Evolutionary conservation across 1,140 invertebrate genomes (phyloP).

Genomic region (Drosophila mauritiana): DNA sequence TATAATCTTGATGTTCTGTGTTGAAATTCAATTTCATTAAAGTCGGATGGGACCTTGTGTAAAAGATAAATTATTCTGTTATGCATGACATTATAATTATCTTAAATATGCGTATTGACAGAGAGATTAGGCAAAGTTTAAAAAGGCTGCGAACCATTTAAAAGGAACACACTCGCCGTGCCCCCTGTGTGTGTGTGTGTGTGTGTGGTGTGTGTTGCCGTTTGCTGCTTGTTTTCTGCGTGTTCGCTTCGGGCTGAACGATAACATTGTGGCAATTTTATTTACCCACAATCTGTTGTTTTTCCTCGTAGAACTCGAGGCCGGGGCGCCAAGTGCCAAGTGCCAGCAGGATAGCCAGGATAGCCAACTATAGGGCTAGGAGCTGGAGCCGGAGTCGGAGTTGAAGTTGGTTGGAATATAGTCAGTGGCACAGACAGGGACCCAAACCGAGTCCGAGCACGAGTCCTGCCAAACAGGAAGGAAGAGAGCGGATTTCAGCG

Average conservation of each 20-base stretch:
- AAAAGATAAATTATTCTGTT: background rate
- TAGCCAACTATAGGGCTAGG: background rate
- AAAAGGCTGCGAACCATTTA: background rate
- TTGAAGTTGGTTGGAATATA: background rate
- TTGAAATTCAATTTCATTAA: too few relatives aligned
- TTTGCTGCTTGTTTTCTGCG: slow-evolving; percentile 53
- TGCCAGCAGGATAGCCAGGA: background rate
- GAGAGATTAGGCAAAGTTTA: background rate
- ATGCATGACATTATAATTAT: background rate
- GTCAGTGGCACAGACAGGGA: slow-evolving; percentile 5
- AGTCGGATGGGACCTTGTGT: background rate
- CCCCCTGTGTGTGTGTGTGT: slow-evolving; percentile 7
- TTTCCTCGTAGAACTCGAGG: slow-evolving; percentile 21
- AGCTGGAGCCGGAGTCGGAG: background rate
- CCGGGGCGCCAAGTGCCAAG: slow-evolving; percentile 1
- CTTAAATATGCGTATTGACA: background rate
- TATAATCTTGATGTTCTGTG: too few relatives aligned
- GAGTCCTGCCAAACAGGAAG: slow-evolving; percentile 66
- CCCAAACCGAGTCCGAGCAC: slow-evolving; percentile 22
- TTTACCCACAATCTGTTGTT: slow-evolving; percentile 79
- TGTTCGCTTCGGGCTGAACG: slow-evolving; percentile 69
- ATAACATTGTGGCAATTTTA: slow-evolving; percentile 82
- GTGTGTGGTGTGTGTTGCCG: slow-evolving; percentile 11
- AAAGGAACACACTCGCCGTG: slow-evolving; percentile 15
- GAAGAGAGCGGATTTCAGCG: slow-evolving; percentile 82